Evolutionary conservation across 1,140 invertebrate species (phyloP).

Genomic region (Lordiphosa stackelbergi): DNA sequence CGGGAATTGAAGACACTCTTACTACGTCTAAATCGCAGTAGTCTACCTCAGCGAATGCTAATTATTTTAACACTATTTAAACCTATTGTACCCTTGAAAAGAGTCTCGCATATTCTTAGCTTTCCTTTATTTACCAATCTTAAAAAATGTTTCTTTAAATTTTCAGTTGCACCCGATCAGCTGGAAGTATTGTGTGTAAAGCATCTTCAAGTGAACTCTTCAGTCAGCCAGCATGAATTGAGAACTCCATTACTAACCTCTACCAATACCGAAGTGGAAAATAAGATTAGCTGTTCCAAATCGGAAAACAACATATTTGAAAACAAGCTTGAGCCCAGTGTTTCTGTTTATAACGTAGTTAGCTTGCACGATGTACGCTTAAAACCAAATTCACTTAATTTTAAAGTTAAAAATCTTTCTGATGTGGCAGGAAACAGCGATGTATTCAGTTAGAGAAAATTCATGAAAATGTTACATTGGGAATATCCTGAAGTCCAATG

Average conservation of each 20-base stretch:
- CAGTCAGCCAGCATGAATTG: slow-evolving; percentile 32
- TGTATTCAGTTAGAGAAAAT: too few species aligned
- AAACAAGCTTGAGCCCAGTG: slow-evolving; percentile 33
- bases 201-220: slow-evolving; percentile 33
- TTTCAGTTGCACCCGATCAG: slow-evolving; percentile 22
- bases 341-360: slow-evolving; percentile 48
- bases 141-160: not conserved
- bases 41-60: too few species aligned
- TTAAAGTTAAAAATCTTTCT: too few species aligned
- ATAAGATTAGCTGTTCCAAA: slow-evolving; percentile 41
- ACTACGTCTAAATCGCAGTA: too few species aligned
- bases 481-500: too few species aligned
- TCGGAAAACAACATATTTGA: slow-evolving; percentile 59
- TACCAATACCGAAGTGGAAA: slow-evolving; percentile 14
- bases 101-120: too few species aligned
- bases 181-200: slow-evolving; percentile 40
- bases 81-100: too few species aligned
- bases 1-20: too few species aligned
- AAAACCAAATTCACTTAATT: slow-evolving; percentile 1
- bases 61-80: too few species aligned
- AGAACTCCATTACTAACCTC: slow-evolving; percentile 23
- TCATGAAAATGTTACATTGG: too few species aligned
- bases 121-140: not conserved
- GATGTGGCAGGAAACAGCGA: too few species aligned
- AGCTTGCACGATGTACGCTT: slow-evolving; percentile 47